phyloP scores from a whole-genome alignment of 1,140 invertebrate genomes.

The Euglossa dilemma region DNA sequence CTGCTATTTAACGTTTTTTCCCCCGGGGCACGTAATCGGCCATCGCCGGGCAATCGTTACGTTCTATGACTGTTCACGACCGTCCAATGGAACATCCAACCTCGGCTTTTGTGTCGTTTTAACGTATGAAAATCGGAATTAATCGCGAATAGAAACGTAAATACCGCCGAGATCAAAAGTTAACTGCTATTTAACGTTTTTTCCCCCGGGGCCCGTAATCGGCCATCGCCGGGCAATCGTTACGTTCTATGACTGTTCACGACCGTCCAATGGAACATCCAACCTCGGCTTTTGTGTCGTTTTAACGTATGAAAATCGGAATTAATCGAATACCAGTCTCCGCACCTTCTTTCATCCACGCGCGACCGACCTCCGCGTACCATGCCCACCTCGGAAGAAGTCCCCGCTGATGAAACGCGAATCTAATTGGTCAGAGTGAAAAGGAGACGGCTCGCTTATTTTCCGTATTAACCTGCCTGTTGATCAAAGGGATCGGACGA shows the following conservation, averaged over 20 bases:
- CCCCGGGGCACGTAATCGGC: not conserved
- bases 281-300: not conserved
- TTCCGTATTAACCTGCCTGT: no score
- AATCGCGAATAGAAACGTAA: slow-evolving; percentile 26
- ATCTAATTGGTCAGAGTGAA: no score
- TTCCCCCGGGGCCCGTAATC: not conserved
- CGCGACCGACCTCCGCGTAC: no score
- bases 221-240: not conserved
- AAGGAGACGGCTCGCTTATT: no score
- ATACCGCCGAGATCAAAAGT: slow-evolving; percentile 21
- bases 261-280: not conserved
- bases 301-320: not conserved
- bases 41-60: not conserved
- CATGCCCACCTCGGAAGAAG: no score
- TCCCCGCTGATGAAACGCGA: no score
- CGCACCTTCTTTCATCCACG: no score
- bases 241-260: not conserved
- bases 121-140: not conserved
- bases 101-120: not conserved
- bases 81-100: not conserved
- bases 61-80: not conserved
- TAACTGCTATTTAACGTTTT: slow-evolving; percentile 19
- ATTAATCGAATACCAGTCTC: not conserved
- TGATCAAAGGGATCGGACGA: no score
- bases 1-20: not conserved